Evolutionary conservation across 2,113 vertebrate species (phyloP), one percentile per base, ranked within the genome.

Genomic region (Oreotragus oreotragus): DNA sequence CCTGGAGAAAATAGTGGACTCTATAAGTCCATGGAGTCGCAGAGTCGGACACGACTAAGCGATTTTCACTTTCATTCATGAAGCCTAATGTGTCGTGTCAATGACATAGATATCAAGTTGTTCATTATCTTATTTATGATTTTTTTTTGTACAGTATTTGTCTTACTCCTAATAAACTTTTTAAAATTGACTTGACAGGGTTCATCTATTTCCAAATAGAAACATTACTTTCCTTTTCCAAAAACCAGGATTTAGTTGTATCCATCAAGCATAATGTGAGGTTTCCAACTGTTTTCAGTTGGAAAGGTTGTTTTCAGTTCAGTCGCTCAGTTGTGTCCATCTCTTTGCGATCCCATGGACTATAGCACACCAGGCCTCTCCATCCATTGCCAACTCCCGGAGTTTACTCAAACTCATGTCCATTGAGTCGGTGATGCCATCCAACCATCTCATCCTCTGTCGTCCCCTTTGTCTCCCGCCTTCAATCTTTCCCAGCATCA

Each of bases 351-450:
- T 15, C 64, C 17, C 64, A 70, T 2, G 64, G 33, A 70, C 8
- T 5, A 17, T 2, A 70, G 64, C 64, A 70, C 0, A 0, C 17
- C n/a, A 70, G 64, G n/a, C n/a, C 64, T 70, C n/a, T 15, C 17
- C 0, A 0, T 70, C 9, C n/a, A 36, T 36, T 0, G 3, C n/a
- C n/a, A 70, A 36, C 64, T 70, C 64, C 17, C 0, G 2, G 64
- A 36, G 33, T 36, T 36, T 4, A 21, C 17, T 36, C 64, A 66
- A 19, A 66, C 33, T n/a, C 64, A 66, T 21, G 17, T 66, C 33
- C 64, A 36, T 36, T 5, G 64, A 70, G 64, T 70, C 2, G 17
- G 9, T 70, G 64, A 70, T 70, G 64, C 17, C 64, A 70, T 66
- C 64, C n/a, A 36, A n/a, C 64, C n/a, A 36, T 36, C 8, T 66